A percentile compares a stretch with the other conserved stretches of the same genome.
These are phyloP conservation scores for Cryptotis parvus DNA, from an alignment of 2,113 vertebrate species.

Conservation along the genomic window DNA sequence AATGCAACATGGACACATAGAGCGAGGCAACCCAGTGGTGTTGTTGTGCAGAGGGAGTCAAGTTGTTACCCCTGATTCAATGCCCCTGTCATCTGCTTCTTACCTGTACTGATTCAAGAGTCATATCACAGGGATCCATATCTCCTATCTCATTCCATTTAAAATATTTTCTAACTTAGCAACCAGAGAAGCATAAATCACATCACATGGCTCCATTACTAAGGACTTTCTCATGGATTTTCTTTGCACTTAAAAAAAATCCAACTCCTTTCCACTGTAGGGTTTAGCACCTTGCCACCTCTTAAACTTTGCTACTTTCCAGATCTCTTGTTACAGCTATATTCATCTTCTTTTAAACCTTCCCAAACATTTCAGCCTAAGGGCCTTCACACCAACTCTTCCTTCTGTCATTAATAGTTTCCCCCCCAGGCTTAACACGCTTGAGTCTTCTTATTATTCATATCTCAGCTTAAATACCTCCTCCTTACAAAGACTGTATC, in stretches of 20 bases:
- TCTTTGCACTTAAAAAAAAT: neutral
- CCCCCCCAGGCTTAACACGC: neutral
- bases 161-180: neutral
- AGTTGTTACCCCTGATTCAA: neutral
- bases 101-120: neutral
- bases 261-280: neutral
- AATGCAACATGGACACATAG: neutral
- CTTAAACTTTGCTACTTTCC: neutral
- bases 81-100: neutral
- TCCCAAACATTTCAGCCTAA: neutral
- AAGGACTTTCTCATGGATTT: neutral
- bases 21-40: neutral
- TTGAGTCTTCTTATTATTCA: neutral
- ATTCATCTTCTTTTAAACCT: neutral
- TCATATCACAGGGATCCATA: neutral
- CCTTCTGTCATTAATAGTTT: neutral
- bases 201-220: neutral
- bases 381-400: neutral
- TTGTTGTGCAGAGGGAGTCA: neutral
- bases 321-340: neutral
- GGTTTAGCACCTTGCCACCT: neutral
- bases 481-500: neutral
- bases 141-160: neutral
- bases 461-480: neutral
- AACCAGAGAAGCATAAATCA: neutral